Conservation (phyloP, 2,888 invertebrate species). For the Pyrgus malvae region DNA sequence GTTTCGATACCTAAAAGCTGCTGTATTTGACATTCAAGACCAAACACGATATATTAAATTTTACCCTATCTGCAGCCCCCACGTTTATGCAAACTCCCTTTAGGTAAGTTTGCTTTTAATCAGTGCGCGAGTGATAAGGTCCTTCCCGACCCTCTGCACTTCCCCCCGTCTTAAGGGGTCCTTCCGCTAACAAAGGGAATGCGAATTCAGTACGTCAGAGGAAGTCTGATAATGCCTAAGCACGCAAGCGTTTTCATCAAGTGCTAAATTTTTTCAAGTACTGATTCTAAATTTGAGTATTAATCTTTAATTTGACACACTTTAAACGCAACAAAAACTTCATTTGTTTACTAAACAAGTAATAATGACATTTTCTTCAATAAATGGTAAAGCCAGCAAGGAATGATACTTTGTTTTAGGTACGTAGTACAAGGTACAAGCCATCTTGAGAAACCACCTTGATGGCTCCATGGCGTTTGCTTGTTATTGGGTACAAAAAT, state of each 20-base stretch:
- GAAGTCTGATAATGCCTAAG: conserved; percentile 30
- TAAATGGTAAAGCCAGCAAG: no score
- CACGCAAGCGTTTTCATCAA: conserved; percentile 6
- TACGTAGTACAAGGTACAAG: no score
- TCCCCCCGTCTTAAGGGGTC: conserved; percentile 56
- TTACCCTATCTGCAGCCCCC: conserved; percentile 39
- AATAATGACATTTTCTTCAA: no score
- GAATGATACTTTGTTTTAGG: no score
- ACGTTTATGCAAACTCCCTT: conserved; percentile 51
- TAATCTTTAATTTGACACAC: no score
- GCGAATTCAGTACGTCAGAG: conserved; percentile 37
- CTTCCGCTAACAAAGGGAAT: conserved; percentile 44
- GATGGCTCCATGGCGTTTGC: no score
- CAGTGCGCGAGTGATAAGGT: conserved; percentile 70
- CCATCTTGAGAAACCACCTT: no score
- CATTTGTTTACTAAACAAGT: no score
- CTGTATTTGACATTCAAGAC: conserved; percentile 5
- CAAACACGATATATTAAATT: conserved; percentile 15
- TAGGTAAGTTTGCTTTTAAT: conserved; percentile 75
- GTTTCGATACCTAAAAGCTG: background rate
- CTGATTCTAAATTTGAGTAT: background rate
- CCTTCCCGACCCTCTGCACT: conserved; percentile 44
- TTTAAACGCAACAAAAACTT: no score
- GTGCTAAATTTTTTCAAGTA: conserved; percentile 33
- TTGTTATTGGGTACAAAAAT: no score